Evolutionary conservation across 2,888 invertebrate species (phyloP), one percentile per base, ranked within the genome.

Genomic region (Lymantria monacha): DNA sequence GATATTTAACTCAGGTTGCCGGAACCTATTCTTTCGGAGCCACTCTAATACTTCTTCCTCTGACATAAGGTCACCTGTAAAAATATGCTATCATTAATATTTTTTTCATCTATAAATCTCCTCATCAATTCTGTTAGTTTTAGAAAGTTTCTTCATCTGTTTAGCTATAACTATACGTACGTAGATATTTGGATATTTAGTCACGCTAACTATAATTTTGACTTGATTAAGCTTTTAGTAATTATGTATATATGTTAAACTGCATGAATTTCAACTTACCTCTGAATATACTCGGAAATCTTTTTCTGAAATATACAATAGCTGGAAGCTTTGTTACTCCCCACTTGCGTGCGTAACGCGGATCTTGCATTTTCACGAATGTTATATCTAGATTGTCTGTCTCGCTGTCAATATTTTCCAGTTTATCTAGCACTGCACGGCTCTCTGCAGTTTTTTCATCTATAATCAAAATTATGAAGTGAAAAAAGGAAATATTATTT

Each of bases 361-460:
- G 93, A 81, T 98, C 98, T 51, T 96, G 95, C 95, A 98, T 97
- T 87, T 98, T 97, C 0, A 98, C 97, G 80, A 98, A 97, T 1
- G 97, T 97, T 60, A 98, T 97, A 74, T 98, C 97, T 74, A 98
- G 92, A 82, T 97, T 97, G 77, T 98, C 97, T 0, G 97, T 97
- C 86, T 98, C 98, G 68, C 97, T 97, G 76, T 99, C 98, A 66
- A 98, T 98, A 66, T 96, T 97, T 79, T 98, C 98, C 56, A 98
- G 84, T 77, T 96, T 96, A 57, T 96, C 95, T 66, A 97, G 86
- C 0, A 97, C 96, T n/a, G 94, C 93, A 45, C 94, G 93, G 81
- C 98, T 97, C 66, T 97, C 96, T 37, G 94, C 93, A 64, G 96
- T 94, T 60, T 95, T 93, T 74, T 97, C 97, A 83, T 97, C 97